These are phyloP conservation scores for Petromus typicus DNA, from an alignment of 2,113 vertebrate genomes.

Conservation along the genomic window DNA sequence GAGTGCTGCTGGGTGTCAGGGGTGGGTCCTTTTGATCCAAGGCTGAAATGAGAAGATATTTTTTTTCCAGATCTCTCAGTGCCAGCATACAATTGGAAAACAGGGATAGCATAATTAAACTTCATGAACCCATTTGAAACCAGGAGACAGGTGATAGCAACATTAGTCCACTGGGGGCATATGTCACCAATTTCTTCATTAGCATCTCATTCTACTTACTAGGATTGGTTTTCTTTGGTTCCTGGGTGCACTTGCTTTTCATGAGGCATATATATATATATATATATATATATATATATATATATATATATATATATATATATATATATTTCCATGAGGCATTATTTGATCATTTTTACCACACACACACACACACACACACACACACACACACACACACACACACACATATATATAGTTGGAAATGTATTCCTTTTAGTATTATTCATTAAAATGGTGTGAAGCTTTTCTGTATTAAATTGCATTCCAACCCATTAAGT, in stretches of 20 bases:
- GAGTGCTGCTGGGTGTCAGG: background rate
- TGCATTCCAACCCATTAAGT: background rate
- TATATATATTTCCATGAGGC: no score
- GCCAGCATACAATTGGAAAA: background rate
- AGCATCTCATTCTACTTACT: background rate
- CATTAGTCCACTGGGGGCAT: background rate
- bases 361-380: no score
- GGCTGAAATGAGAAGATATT: background rate
- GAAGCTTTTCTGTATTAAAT: background rate
- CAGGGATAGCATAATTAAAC: background rate
- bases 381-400: no score
- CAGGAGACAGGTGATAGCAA: background rate
- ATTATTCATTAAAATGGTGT: background rate
- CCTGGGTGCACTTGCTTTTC: background rate
- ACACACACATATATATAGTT: background rate
- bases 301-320: no score
- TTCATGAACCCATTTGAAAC: background rate
- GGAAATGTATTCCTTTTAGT: background rate
- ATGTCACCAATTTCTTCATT: background rate
- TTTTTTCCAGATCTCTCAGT: background rate
- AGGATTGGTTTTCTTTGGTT: background rate
- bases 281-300: no score
- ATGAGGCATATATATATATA: background rate
- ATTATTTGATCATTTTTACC: no score
- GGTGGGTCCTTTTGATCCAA: background rate